Conservation (phyloP, 2,113 vertebrate genomes). For the Antechinus stuartii region DNA sequence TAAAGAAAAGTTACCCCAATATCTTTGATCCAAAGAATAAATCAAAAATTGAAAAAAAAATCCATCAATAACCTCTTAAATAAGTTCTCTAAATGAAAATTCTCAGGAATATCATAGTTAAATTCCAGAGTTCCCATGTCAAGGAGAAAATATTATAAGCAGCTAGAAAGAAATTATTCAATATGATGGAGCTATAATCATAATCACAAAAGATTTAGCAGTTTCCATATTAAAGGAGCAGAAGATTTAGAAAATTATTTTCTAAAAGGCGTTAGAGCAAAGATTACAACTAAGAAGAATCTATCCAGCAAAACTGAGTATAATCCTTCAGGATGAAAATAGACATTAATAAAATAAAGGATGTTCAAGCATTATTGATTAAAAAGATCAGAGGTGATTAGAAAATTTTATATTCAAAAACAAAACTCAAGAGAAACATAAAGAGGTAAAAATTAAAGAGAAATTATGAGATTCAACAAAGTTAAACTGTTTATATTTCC, state of each 20-base stretch:
- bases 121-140: not conserved
- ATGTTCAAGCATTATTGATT: not conserved
- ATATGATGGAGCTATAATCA: not conserved
- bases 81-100: not conserved
- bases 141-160: not conserved
- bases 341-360: not conserved
- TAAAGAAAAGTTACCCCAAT: not conserved
- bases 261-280: not conserved
- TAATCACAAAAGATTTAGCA: not conserved
- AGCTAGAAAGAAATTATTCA: not conserved
- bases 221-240: not conserved
- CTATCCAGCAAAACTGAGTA: not conserved
- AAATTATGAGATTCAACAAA: not conserved
- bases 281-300: not conserved
- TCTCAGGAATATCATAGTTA: not conserved
- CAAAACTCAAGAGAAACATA: not conserved
- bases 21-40: not conserved
- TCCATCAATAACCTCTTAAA: not conserved
- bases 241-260: not conserved
- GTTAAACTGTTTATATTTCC: not conserved
- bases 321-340: not conserved
- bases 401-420: not conserved
- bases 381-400: not conserved
- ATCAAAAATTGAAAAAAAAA: not conserved
- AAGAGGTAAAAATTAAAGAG: not conserved